Evolutionary conservation across 2,113 vertebrate species (phyloP).

Genomic region (Mastomys coucha): DNA sequence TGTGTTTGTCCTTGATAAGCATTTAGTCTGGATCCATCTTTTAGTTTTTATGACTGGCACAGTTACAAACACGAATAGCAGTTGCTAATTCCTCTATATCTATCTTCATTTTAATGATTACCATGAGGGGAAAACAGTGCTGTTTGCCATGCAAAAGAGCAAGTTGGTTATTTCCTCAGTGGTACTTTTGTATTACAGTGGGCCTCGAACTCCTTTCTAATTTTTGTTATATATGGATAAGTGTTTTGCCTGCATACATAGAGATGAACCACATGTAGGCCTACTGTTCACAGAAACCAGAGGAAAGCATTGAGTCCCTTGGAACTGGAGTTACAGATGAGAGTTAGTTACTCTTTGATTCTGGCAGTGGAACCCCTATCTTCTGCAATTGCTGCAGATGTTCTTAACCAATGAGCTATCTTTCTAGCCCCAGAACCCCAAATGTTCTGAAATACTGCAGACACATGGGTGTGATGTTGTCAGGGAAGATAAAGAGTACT

Average conservation of each 20-base stretch:
- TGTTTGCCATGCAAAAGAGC: background rate
- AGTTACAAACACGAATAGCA: background rate
- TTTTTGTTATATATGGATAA: background rate
- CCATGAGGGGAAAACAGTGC: background rate
- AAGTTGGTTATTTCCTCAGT: background rate
- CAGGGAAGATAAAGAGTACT: constrained; percentile 3
- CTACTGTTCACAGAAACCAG: background rate
- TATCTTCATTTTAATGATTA: background rate
- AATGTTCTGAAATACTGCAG: background rate
- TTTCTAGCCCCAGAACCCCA: background rate
- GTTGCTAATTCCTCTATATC: background rate
- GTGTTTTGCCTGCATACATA: background rate
- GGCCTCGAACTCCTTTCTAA: background rate
- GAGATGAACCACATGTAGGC: background rate
- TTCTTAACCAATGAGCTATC: background rate
- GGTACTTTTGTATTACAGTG: background rate
- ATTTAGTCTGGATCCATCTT: background rate
- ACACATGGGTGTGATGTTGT: background rate
- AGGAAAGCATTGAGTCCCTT: background rate
- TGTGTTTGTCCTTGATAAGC: background rate
- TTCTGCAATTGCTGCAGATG: background rate
- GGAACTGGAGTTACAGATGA: background rate
- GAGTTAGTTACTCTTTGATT: background rate
- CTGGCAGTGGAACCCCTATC: background rate
- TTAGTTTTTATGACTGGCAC: background rate